Evolutionary conservation across 2,113 vertebrate genomes (phyloP).

Genomic region (Gnathonemus longibarbis): DNA sequence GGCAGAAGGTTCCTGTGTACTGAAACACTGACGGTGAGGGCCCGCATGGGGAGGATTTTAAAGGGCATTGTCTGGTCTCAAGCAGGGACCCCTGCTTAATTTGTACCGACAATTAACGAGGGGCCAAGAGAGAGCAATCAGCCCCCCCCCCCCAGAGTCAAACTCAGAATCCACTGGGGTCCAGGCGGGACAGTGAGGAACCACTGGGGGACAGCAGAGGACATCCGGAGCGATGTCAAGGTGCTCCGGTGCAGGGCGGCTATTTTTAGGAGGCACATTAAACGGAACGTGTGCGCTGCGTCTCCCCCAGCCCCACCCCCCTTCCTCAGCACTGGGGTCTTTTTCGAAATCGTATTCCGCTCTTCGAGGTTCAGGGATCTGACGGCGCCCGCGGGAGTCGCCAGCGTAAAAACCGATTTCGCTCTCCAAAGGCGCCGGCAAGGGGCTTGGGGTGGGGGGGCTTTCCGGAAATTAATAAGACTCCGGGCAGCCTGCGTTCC

Average conservation of each 20-base stretch:
- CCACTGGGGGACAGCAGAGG: conserved; percentile 48
- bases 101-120: conserved; percentile 33
- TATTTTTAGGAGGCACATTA: conserved; percentile 39
- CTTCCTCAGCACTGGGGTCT: neutral
- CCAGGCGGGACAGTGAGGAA: conserved; percentile 43
- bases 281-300: neutral
- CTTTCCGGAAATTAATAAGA: neutral
- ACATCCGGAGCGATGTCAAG: conserved; percentile 39
- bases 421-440: neutral
- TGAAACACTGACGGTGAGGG: neutral
- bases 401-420: neutral
- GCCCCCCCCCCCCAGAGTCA: neutral
- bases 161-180: neutral
- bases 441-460: no score
- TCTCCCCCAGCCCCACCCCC: neutral
- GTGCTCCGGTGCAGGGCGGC: conserved; percentile 26
- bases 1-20: neutral
- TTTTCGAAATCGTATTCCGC: neutral
- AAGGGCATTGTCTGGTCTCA: neutral
- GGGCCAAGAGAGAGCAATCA: conserved; percentile 37
- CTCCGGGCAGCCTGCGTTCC: neutral
- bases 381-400: neutral
- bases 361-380: neutral
- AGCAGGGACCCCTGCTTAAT: conserved; percentile 21
- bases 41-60: neutral